Evolutionary conservation across 2,797 vertebrate species (phyloP).

Genomic region (Sebastes matsubarae): DNA sequence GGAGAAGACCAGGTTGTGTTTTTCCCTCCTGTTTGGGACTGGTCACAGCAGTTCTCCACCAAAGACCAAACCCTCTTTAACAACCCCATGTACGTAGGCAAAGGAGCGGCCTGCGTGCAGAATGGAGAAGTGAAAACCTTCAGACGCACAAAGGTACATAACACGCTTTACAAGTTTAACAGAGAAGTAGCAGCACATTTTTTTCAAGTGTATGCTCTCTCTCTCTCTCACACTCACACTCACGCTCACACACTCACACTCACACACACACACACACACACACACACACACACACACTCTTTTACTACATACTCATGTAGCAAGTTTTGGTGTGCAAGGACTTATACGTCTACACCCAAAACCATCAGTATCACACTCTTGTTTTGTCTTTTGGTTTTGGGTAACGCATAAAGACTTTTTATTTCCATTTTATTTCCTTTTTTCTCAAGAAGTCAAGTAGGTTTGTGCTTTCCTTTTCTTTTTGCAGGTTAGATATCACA

Average conservation of each 20-base stretch:
- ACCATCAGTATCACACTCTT: background rate
- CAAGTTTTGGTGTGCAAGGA: background rate
- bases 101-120: constrained; percentile 86
- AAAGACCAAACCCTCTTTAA: constrained; percentile 94
- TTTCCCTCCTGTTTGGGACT: constrained; percentile 98
- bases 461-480: background rate
- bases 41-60: constrained; percentile 91
- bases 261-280: no score
- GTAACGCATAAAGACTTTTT: background rate
- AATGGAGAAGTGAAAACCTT: constrained; percentile 89
- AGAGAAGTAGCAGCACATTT: background rate
- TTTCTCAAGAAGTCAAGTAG: background rate
- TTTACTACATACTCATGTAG: background rate
- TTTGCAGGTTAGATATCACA: background rate
- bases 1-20: constrained; percentile 88
- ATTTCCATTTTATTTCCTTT: background rate
- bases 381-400: background rate
- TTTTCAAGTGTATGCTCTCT: background rate
- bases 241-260: no score
- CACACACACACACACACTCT: background rate
- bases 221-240: no score
- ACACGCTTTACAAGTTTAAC: background rate
- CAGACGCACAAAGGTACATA: constrained; percentile 89
- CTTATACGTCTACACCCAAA: background rate
- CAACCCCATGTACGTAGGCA: constrained; percentile 94